Percentiles rank a stretch among this genome's conserved stretches.
Conservation (phyloP, 1,140 invertebrate species). For the Tyrophagus putrescentiae region DNA sequence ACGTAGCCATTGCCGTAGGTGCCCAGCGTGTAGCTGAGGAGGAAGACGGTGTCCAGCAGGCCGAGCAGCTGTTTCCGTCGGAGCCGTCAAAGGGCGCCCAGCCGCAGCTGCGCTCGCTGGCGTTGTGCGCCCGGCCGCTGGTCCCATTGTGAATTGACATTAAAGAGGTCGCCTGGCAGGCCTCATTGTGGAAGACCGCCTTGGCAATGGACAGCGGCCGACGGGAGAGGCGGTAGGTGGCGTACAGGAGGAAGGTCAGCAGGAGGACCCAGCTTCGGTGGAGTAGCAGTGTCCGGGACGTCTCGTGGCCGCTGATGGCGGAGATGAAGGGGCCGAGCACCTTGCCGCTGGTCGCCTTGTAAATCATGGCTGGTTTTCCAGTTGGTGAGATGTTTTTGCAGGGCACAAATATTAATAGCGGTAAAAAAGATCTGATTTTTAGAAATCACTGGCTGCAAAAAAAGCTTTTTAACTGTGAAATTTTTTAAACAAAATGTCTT, state of each 20-base stretch:
- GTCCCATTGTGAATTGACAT: constrained; percentile 40
- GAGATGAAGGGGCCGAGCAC: too few relatives aligned
- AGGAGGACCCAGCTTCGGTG: constrained; percentile 41
- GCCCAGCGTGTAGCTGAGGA: constrained; percentile 6
- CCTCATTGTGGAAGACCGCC: constrained; percentile 64
- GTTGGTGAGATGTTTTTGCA: too few relatives aligned
- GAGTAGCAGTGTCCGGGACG: too few relatives aligned
- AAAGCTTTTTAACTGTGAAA: too few relatives aligned
- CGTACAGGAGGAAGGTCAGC: constrained; percentile 73
- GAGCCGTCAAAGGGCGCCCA: constrained; percentile 61
- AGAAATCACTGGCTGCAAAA: too few relatives aligned
- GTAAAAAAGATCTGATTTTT: too few relatives aligned
- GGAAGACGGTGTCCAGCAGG: constrained; percentile 46
- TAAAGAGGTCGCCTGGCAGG: constrained; percentile 40
- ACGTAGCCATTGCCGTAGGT: constrained; percentile 16
- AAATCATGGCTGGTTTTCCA: too few relatives aligned
- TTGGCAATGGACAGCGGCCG: constrained; percentile 90
- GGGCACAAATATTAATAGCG: too few relatives aligned
- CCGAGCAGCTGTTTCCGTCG: constrained; percentile 49
- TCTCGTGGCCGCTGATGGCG: too few relatives aligned
- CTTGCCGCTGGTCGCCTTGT: too few relatives aligned
- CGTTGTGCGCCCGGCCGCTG: too few relatives aligned
- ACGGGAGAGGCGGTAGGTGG: constrained; percentile 71
- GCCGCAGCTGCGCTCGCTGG: constrained; percentile 56
- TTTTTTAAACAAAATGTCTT: too few relatives aligned